Percentiles rank a stretch among this genome's conserved stretches.
Evolutionary conservation across 1,140 invertebrate species (phyloP).

Genomic region (Sitobion miscanthi): DNA sequence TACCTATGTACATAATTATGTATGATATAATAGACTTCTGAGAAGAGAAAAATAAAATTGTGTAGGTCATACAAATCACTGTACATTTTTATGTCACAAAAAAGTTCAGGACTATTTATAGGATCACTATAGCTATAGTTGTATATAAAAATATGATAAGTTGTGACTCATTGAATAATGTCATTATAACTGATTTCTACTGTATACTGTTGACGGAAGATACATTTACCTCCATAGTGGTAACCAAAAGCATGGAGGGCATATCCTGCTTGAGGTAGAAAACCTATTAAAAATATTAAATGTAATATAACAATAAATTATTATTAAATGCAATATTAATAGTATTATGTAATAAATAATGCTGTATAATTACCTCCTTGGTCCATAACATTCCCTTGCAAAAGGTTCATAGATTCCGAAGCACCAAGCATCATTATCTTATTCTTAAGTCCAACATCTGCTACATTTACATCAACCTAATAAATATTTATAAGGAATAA

Average conservation of each 20-base stretch:
- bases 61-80: too few relatives aligned
- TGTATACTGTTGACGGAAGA: constrained; percentile 4
- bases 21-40: too few relatives aligned
- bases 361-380: constrained; percentile 64
- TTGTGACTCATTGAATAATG: too few relatives aligned
- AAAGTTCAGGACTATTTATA: too few relatives aligned
- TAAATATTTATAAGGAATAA: not conserved
- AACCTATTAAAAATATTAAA: constrained; percentile 29
- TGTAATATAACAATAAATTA: not conserved
- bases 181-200: not conserved
- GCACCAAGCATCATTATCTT: constrained; percentile 66
- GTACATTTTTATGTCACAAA: too few relatives aligned
- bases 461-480: constrained; percentile 88
- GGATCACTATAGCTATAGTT: too few relatives aligned
- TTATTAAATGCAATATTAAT: not conserved
- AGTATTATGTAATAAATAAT: not conserved
- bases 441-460: constrained; percentile 84
- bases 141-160: too few relatives aligned
- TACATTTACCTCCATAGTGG: constrained; percentile 43
- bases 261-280: constrained; percentile 39
- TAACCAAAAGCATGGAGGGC: constrained; percentile 38
- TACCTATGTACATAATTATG: not conserved
- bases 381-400: constrained; percentile 70
- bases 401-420: constrained; percentile 66
- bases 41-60: too few relatives aligned